Percentiles rank a stretch among this genome's conserved stretches.
phyloP scores from a whole-genome alignment of 1,140 invertebrate genomes.

The Mercenaria mercenaria region DNA sequence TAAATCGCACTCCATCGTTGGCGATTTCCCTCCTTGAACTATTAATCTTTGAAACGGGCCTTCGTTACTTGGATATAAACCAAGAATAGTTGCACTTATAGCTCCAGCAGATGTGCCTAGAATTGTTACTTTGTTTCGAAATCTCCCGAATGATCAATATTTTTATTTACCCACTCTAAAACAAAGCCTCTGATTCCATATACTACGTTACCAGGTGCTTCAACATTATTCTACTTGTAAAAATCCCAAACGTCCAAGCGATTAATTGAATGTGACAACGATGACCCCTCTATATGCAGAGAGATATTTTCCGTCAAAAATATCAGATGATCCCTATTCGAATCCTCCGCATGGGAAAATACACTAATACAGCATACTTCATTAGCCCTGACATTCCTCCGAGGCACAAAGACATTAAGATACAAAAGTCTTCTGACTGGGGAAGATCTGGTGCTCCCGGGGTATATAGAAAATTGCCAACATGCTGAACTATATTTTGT shows the following conservation, averaged over 20 bases:
- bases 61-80: slow-evolving; percentile 17
- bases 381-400: slow-evolving; percentile 88
- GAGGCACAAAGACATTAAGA: slow-evolving; percentile 91
- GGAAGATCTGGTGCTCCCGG: neutral
- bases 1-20: neutral
- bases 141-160: slow-evolving; percentile 96
- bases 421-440: slow-evolving; percentile 23
- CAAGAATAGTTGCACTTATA: slow-evolving; percentile 95
- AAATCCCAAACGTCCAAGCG: slow-evolving; percentile 95
- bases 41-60: slow-evolving; percentile 66
- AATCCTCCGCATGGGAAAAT: slow-evolving; percentile 98
- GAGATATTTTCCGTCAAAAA: slow-evolving; percentile 93
- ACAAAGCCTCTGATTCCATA: slow-evolving; percentile 95
- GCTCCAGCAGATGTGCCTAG: slow-evolving; percentile 98
- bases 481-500: neutral
- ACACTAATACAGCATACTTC: slow-evolving; percentile 94
- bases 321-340: slow-evolving; percentile 94
- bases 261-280: slow-evolving; percentile 91
- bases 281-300: slow-evolving; percentile 93
- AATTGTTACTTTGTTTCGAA: slow-evolving; percentile 96
- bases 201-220: slow-evolving; percentile 81
- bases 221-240: slow-evolving; percentile 84
- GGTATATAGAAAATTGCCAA: neutral
- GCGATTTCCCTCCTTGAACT: slow-evolving; percentile 44
- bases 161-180: slow-evolving; percentile 90